These are phyloP conservation scores for Arctia plantaginis DNA, from an alignment of 2,888 invertebrate species.

Conservation along the genomic window DNA sequence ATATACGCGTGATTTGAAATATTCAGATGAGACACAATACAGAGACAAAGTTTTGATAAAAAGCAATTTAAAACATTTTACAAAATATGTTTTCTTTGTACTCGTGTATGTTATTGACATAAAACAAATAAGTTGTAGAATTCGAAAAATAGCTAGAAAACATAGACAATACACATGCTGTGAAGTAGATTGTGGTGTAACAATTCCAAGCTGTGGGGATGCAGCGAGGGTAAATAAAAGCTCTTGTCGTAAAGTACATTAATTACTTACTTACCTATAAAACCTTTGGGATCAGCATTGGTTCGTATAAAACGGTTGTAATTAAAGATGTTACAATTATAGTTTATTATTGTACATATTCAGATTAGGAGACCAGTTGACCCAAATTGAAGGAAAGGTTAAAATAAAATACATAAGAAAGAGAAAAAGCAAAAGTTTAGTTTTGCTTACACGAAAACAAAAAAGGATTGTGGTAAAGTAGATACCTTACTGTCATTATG, in stretches of 20 bases:
- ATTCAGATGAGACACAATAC: constrained; percentile 30
- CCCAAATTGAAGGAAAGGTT: constrained; percentile 33
- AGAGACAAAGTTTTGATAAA: constrained; percentile 36
- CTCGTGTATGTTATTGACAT: constrained; percentile 43
- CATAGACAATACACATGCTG: constrained; percentile 26
- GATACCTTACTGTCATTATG: background rate
- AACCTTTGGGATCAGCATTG: constrained; percentile 38
- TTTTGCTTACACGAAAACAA: constrained; percentile 24
- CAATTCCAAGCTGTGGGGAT: constrained; percentile 19
- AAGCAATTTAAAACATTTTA: constrained; percentile 39
- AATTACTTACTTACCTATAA: constrained; percentile 45
- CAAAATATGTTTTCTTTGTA: constrained; percentile 37
- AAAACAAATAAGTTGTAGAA: constrained; percentile 29
- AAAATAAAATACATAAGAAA: constrained; percentile 31
- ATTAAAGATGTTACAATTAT: constrained; percentile 1
- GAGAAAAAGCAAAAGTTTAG: constrained; percentile 37
- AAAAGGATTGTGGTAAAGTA: background rate
- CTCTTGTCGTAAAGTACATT: constrained; percentile 21
- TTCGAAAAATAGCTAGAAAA: constrained; percentile 22
- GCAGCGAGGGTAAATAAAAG: constrained; percentile 30
- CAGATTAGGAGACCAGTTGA: constrained; percentile 32
- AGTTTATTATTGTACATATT: constrained; percentile 22
- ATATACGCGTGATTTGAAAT: background rate
- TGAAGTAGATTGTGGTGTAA: constrained; percentile 20
- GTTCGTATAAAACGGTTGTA: constrained; percentile 17